These are phyloP conservation scores for Jaculus jaculus DNA, from an alignment of 2,113 vertebrate genomes.

Conservation along the genomic window DNA sequence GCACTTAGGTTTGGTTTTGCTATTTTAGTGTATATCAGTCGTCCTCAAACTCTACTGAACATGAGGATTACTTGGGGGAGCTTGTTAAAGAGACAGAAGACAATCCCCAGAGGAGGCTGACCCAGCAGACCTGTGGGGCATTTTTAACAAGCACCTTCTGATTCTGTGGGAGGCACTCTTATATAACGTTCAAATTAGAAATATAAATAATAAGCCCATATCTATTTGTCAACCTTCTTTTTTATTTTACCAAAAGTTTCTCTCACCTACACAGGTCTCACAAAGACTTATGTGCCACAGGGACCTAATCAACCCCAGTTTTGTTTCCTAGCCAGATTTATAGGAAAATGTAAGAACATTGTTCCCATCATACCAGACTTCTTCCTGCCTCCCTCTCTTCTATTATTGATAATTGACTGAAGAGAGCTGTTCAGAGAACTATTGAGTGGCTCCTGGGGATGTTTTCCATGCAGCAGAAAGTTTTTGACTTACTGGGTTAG, in stretches of 20 bases:
- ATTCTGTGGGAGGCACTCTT: constrained; percentile 14
- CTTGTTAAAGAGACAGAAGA: constrained; percentile 4
- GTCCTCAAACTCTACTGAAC: not conserved
- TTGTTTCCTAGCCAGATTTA: not conserved
- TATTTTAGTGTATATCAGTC: not conserved
- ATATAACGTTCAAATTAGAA: constrained; percentile 44
- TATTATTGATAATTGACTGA: not conserved
- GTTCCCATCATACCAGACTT: not conserved
- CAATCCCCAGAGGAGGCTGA: not conserved
- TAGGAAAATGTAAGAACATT: not conserved
- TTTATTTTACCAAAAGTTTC: constrained; percentile 16
- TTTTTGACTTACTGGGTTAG: not conserved
- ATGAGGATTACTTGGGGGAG: not conserved
- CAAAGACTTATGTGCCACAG: not conserved
- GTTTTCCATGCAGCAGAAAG: constrained; percentile 27
- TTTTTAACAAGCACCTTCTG: constrained; percentile 16
- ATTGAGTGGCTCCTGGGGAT: not conserved
- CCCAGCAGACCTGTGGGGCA: not conserved
- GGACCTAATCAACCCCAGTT: not conserved
- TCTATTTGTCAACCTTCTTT: constrained; percentile 3
- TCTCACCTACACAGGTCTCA: not conserved
- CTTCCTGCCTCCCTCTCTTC: not conserved
- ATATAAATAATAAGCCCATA: constrained; percentile 49
- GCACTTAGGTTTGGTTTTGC: not conserved
- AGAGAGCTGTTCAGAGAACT: not conserved